Conservation (phyloP, 2,888 invertebrate genomes). For the Syritta pipiens region DNA sequence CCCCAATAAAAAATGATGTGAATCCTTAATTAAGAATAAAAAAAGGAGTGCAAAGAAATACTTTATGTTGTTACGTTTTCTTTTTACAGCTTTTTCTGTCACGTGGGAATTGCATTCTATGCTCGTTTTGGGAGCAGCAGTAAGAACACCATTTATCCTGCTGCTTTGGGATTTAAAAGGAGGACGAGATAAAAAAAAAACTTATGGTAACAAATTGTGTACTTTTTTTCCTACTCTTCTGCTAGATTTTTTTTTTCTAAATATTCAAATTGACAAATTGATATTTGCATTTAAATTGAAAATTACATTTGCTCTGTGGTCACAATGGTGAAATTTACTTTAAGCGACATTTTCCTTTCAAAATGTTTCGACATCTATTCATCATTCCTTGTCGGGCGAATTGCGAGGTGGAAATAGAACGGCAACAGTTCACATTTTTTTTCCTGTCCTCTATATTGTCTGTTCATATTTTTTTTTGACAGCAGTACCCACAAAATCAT, state of each 20-base stretch:
- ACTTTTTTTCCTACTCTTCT: slow-evolving; percentile 33
- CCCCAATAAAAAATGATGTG: slow-evolving; percentile 80
- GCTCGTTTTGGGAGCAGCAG: slow-evolving; percentile 40
- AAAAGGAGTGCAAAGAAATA: slow-evolving; percentile 53
- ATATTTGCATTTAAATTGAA: slow-evolving; percentile 80
- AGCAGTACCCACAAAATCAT: slow-evolving; percentile 26
- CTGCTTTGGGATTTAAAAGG: slow-evolving; percentile 49
- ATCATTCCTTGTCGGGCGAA: slow-evolving; percentile 11
- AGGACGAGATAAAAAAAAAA: slow-evolving; percentile 23
- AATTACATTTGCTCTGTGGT: slow-evolving; percentile 79
- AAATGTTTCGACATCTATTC: slow-evolving; percentile 64
- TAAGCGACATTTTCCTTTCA: slow-evolving; percentile 71
- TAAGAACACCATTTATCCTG: slow-evolving; percentile 66
- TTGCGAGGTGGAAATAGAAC: slow-evolving; percentile 2
- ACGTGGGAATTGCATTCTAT: slow-evolving; percentile 71
- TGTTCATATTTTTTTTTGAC: slow-evolving; percentile 55
- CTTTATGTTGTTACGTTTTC: slow-evolving; percentile 51
- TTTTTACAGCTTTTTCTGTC: slow-evolving; percentile 60
- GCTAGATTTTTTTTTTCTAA: slow-evolving; percentile 51
- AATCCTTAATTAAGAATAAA: slow-evolving; percentile 78
- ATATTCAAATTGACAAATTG: slow-evolving; percentile 79
- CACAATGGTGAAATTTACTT: slow-evolving; percentile 79
- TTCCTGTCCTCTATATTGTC: slow-evolving; percentile 16
- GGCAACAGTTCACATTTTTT: slow-evolving; percentile 60
- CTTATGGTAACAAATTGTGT: slow-evolving; percentile 67